These are phyloP conservation scores for Pangasianodon hypophthalmus DNA, from an alignment of 2,113 vertebrate genomes.

Conservation along the genomic window DNA sequence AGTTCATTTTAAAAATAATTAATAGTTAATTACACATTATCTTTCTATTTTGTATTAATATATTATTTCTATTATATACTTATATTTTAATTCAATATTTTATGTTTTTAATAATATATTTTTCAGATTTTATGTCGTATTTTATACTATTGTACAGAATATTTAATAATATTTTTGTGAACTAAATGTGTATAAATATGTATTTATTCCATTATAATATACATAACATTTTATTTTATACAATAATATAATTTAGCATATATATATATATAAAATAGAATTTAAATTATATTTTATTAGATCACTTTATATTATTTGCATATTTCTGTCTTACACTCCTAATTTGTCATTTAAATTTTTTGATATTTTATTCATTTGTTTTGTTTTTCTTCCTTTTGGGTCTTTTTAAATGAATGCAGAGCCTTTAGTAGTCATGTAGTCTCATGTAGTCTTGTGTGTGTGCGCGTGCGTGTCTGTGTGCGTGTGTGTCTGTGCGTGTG, in stretches of 20 bases:
- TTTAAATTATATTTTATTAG: neutral
- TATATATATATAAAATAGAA: neutral
- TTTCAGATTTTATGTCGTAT: neutral
- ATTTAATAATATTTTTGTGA: neutral
- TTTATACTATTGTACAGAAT: neutral
- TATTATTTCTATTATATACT: neutral
- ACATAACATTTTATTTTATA: neutral
- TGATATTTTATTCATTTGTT: no score
- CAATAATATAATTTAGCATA: neutral
- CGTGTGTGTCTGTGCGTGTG: constrained; percentile 23
- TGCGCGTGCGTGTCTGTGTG: constrained; percentile 1
- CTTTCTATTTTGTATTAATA: neutral
- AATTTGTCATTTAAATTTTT: no score
- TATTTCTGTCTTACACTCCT: neutral
- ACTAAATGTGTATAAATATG: neutral
- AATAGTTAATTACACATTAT: neutral
- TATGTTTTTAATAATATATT: neutral
- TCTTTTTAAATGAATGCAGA: neutral
- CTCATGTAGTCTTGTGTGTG: constrained; percentile 9
- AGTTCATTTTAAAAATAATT: no score
- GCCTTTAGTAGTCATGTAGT: neutral
- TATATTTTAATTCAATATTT: neutral
- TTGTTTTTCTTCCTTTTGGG: neutral
- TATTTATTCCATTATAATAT: neutral
- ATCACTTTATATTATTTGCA: neutral